phyloP scores from a whole-genome alignment of 2,888 invertebrate genomes.

The Ecdyonurus torrentis region DNA sequence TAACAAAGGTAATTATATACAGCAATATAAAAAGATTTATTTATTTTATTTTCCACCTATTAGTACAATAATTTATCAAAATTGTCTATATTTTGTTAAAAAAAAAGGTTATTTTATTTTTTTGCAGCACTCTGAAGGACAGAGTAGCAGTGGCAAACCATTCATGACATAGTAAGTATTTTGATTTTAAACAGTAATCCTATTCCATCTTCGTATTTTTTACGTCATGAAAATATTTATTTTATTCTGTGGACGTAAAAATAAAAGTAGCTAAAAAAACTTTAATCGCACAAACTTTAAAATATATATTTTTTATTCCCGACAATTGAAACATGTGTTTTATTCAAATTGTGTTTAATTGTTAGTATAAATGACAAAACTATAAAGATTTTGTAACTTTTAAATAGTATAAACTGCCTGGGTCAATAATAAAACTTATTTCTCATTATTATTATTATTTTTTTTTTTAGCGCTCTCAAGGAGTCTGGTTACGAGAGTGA shows the following conservation, averaged over 20 bases:
- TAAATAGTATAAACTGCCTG: too few species aligned
- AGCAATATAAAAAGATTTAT: too few species aligned
- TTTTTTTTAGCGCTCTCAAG: constrained; percentile 50
- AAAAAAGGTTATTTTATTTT: constrained; percentile 15
- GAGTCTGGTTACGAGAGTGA: constrained; percentile 86
- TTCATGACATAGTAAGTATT: constrained; percentile 62
- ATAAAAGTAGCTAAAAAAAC: too few species aligned
- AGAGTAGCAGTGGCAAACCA: constrained; percentile 50
- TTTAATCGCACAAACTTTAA: background rate
- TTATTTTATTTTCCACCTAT: too few species aligned
- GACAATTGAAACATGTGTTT: background rate
- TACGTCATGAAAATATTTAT: too few species aligned
- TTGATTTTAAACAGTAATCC: background rate
- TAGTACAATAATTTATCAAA: constrained; percentile 5
- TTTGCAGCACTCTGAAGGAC: constrained; percentile 47
- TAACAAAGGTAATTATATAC: background rate
- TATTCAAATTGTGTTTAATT: background rate
- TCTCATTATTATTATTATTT: background rate
- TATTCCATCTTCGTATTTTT: background rate
- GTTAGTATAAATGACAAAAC: too few species aligned
- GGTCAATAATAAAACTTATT: too few species aligned
- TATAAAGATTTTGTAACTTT: too few species aligned
- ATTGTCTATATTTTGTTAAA: constrained; percentile 12
- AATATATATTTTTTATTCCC: constrained; percentile 6
- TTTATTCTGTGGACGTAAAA: too few species aligned